A percentile compares a stretch with the other conserved stretches of the same genome.
Evolutionary conservation across 2,888 invertebrate species (phyloP).

Genomic region (Ophion slaviceki): DNA sequence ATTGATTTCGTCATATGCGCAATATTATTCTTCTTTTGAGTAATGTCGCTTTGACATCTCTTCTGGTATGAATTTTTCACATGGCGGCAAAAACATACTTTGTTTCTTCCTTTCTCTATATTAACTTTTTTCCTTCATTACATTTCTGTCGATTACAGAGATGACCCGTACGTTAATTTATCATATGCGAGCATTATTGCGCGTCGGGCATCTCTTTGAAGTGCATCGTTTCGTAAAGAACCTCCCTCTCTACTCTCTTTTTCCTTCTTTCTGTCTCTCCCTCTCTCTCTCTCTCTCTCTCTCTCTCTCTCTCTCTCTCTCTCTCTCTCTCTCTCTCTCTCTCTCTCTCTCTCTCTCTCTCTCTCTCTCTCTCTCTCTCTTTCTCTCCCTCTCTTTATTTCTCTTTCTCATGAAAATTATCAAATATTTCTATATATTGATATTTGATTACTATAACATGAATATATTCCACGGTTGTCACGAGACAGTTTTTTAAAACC

Average conservation of each 20-base stretch:
- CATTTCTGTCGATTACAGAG: constrained; percentile 28
- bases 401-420: constrained; percentile 52
- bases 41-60: constrained; percentile 25
- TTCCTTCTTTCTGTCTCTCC: neutral
- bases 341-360: constrained; percentile 29
- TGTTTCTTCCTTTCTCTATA: constrained; percentile 19
- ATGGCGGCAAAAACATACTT: neutral
- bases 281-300: constrained; percentile 44
- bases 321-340: neutral
- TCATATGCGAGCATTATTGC: constrained; percentile 56
- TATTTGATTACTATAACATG: constrained; percentile 47
- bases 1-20: constrained; percentile 47
- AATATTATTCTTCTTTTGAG: constrained; percentile 12
- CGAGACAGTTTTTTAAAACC: constrained; percentile 43
- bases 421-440: constrained; percentile 42
- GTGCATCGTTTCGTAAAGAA: constrained; percentile 65
- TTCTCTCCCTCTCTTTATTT: constrained; percentile 39
- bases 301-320: constrained; percentile 55
- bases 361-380: constrained; percentile 18
- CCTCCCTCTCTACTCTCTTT: constrained; percentile 9
- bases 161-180: constrained; percentile 52
- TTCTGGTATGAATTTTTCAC: constrained; percentile 34
- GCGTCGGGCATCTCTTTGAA: constrained; percentile 63
- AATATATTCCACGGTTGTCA: constrained; percentile 48
- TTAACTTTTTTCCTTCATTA: constrained; percentile 22